phyloP scores from a whole-genome alignment of 2,113 vertebrate species.

The Vidua chalybeata region DNA sequence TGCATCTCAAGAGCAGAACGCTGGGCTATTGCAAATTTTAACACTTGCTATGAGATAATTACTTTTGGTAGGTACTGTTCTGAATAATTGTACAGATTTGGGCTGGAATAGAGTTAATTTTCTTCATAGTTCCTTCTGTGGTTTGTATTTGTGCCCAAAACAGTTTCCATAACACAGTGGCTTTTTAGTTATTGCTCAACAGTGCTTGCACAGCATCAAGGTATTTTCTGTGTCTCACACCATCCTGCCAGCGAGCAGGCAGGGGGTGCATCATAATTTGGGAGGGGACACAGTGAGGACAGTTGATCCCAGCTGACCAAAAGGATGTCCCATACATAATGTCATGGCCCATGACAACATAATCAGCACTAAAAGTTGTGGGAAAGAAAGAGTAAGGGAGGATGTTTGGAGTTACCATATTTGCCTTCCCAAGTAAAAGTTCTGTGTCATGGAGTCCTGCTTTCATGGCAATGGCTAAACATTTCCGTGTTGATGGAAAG shows the following conservation, averaged over 20 bases:
- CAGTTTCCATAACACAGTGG: neutral
- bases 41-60: neutral
- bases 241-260: neutral
- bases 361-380: neutral
- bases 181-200: neutral
- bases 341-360: neutral
- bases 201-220: neutral
- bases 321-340: neutral
- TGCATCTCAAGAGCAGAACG: neutral
- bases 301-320: neutral
- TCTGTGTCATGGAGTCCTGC: rapidly evolving
- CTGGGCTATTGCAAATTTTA: neutral
- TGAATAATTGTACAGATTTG: neutral
- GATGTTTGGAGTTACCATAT: rapidly evolving
- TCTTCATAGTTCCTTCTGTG: neutral
- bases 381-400: neutral
- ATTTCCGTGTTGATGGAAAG: neutral
- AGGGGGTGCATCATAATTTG: neutral
- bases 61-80: neutral
- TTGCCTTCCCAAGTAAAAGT: neutral
- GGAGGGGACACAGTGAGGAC: neutral
- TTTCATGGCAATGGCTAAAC: neutral
- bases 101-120: neutral
- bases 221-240: neutral
- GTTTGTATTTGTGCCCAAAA: neutral